These are phyloP conservation scores for Griposia aprilina DNA, from an alignment of 2,888 invertebrate genomes.

Conservation along the genomic window DNA sequence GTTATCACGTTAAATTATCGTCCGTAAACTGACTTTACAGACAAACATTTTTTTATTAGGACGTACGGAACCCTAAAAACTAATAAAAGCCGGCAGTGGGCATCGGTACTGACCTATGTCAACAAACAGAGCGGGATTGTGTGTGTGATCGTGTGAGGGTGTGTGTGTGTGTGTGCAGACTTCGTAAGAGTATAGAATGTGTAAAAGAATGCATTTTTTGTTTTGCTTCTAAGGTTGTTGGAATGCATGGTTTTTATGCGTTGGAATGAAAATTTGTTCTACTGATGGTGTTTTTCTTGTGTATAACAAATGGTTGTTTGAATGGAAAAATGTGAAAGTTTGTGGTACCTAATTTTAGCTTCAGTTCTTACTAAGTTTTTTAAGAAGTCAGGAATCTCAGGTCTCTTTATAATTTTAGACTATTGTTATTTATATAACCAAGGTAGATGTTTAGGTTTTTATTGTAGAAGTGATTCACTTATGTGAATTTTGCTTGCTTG, in stretches of 20 bases:
- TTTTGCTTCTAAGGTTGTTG: slow-evolving; percentile 40
- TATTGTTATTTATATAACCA: not conserved
- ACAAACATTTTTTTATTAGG: too few species aligned
- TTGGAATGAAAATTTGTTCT: slow-evolving; percentile 50
- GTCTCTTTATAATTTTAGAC: not conserved
- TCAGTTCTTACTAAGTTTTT: not conserved
- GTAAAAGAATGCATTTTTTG: slow-evolving; percentile 63
- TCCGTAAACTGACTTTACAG: too few species aligned
- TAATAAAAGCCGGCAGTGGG: slow-evolving; percentile 71
- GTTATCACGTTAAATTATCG: too few species aligned
- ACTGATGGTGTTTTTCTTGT: slow-evolving; percentile 27
- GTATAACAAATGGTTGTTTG: slow-evolving; percentile 13
- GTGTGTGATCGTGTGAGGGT: slow-evolving; percentile 56
- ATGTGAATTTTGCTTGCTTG: not conserved
- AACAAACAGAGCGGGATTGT: slow-evolving; percentile 79
- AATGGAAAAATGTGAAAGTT: slow-evolving; percentile 5
- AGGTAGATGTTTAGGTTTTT: not conserved
- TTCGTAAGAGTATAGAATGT: slow-evolving; percentile 62
- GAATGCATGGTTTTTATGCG: slow-evolving; percentile 51
- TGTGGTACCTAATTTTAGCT: not conserved
- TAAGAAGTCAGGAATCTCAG: not conserved
- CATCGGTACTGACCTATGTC: slow-evolving; percentile 88
- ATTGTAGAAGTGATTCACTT: accelerated
- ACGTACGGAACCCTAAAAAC: slow-evolving; percentile 47
- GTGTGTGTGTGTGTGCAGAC: slow-evolving; percentile 58